Evolutionary conservation across 2,888 invertebrate species (phyloP), one percentile per base, ranked within the genome.

Genomic region (Latrodectus elegans): DNA sequence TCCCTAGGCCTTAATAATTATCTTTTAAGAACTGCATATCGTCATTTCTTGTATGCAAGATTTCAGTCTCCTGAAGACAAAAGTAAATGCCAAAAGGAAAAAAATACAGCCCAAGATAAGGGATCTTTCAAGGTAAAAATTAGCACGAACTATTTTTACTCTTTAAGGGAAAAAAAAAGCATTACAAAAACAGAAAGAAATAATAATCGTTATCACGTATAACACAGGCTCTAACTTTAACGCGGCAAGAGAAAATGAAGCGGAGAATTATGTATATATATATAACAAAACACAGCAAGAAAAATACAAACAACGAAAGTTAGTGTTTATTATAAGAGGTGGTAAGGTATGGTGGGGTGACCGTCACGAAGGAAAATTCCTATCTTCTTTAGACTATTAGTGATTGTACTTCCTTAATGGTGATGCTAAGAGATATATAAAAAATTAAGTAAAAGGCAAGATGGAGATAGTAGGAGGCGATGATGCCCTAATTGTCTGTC

Each of bases 401-500:
- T 26, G 76, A 82, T 73, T 77, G 81, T 77, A 72, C 81, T 81
- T 82, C 86, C 81, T 82, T 87, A 87, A 87, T 82, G 77, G 81
- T 55, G 80, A 72, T 86, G 86, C 75, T 67, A 77, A 72, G 51
- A 73, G 81, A 80, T 81, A 71, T 81, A 67, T 73, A 60, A 60
- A 75, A 49, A 74, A 84, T 55, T 71, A 84, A 84, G 72, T 77
- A 70, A 83, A 77, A 84, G 77, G 77, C 65, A 84, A 77, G 76
- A 86, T 52, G 80, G 64, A 80, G 85, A 86, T 80, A 80, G 84
- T 78, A 76, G 73, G 77, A 80, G 81, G 86, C 73, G 86, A 87
- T 87, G 86, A 87, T 81, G 86, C 86, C 77, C 86, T 87, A 87
- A 87, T 87, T 87, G 86, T 87, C 86, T 76, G 77, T 82, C 86